Percentiles rank a stretch among this genome's conserved stretches.
Evolutionary conservation across 2,888 invertebrate species (phyloP).

Genomic region (Lasioglossum oenotherae): DNA sequence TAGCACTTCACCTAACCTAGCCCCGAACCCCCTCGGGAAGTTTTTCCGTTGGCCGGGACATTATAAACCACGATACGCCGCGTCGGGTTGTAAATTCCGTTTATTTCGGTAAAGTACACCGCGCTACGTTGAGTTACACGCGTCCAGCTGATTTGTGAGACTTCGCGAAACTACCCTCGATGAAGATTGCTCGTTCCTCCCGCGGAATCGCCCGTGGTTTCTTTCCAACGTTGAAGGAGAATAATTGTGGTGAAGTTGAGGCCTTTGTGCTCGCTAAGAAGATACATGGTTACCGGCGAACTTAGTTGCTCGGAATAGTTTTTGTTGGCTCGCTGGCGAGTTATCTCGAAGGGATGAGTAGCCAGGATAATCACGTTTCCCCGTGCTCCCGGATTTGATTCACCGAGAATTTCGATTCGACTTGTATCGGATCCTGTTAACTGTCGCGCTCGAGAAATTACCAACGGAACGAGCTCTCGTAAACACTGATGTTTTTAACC

Average conservation of each 20-base stretch:
- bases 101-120: slow-evolving; percentile 25
- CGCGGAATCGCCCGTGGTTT: slow-evolving; percentile 10
- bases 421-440: neutral
- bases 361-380: neutral
- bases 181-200: slow-evolving; percentile 5
- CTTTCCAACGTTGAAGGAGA: slow-evolving; percentile 1
- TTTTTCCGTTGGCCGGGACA: slow-evolving; percentile 7
- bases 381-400: neutral
- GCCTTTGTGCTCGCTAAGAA: neutral
- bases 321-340: neutral
- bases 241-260: neutral
- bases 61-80: slow-evolving; percentile 21
- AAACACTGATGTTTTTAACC: no score
- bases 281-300: neutral
- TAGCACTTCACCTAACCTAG: slow-evolving; percentile 25
- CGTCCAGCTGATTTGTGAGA: slow-evolving; percentile 28
- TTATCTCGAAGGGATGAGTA: neutral
- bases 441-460: neutral
- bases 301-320: neutral
- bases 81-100: slow-evolving; percentile 31
- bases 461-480: neutral
- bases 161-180: slow-evolving; percentile 11
- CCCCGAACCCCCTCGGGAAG: neutral
- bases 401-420: neutral
- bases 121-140: neutral